These are phyloP conservation scores for Entomobrya proxima DNA, from an alignment of 2,888 invertebrate genomes.

Conservation along the genomic window DNA sequence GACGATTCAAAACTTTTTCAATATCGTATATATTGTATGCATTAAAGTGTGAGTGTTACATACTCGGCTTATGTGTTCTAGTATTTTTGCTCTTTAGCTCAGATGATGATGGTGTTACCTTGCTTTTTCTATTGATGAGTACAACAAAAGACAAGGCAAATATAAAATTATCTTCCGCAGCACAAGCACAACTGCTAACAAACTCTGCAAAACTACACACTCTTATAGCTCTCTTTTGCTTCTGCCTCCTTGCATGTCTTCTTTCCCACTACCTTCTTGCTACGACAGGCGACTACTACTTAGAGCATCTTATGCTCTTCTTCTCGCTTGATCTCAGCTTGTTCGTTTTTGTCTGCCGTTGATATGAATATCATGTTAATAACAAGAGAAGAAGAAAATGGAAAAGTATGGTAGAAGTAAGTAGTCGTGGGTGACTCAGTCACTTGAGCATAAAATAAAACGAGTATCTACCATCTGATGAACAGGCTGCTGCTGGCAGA, in stretches of 20 bases:
- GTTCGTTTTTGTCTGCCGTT: conserved; percentile 49
- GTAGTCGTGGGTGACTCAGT: conserved; percentile 23
- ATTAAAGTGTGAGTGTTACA: not conserved
- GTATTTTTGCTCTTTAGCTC: not conserved
- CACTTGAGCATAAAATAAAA: not conserved
- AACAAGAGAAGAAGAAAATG: not conserved
- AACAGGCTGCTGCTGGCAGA: not conserved
- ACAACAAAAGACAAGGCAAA: not conserved
- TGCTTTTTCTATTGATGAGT: conserved; percentile 15
- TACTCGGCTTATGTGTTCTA: not conserved
- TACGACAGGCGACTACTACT: not conserved
- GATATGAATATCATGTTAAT: conserved; percentile 25
- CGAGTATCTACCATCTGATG: conserved; percentile 26
- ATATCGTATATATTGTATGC: not conserved
- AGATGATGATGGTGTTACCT: conserved; percentile 10
- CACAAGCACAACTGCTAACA: not conserved
- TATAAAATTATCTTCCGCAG: conserved; percentile 2
- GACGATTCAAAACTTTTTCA: conserved; percentile 32
- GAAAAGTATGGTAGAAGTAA: not conserved
- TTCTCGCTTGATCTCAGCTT: conserved; percentile 40
- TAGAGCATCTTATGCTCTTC: conserved; percentile 41
- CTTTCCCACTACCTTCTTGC: not conserved
- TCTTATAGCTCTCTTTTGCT: not conserved
- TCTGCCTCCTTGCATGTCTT: not conserved
- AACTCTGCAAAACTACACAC: conserved; percentile 33